Conservation (phyloP, 2,888 invertebrate genomes). For the Meta bourneti region DNA sequence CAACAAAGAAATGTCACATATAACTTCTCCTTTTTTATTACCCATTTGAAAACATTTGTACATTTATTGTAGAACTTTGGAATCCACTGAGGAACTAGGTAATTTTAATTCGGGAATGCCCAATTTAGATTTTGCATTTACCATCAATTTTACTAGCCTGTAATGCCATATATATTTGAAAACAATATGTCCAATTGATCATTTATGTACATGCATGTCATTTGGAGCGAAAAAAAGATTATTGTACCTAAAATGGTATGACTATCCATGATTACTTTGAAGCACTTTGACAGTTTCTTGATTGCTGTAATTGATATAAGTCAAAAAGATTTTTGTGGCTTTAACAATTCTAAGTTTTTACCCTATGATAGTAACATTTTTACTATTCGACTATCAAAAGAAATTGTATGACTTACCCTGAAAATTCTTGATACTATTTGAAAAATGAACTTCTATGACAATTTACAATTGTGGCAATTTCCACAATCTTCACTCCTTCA, state of each 20-base stretch:
- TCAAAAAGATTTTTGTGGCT: neutral
- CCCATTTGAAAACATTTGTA: constrained; percentile 42
- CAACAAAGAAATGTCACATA: constrained; percentile 63
- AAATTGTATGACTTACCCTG: neutral
- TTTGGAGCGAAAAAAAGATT: too few relatives aligned
- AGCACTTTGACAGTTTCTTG: neutral
- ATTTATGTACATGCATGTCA: neutral
- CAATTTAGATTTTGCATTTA: neutral
- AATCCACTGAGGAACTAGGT: neutral
- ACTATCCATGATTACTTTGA: neutral
- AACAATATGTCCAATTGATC: neutral
- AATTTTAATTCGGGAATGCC: constrained; percentile 1
- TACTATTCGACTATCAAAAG: neutral
- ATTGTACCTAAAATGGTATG: neutral
- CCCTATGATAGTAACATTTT: neutral
- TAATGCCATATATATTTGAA: neutral
- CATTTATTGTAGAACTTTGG: constrained; percentile 13
- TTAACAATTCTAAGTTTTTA: neutral
- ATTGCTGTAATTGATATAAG: neutral
- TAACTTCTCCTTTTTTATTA: constrained; percentile 46
- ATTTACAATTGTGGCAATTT: too few relatives aligned
- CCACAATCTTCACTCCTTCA: too few relatives aligned
- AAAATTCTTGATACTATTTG: too few relatives aligned
- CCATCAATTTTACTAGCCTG: neutral
- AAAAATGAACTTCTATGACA: too few relatives aligned